Evolutionary conservation across 92 coral and sea anemone species (phyloP), one percentile per base, ranked within the genome.

Genomic region (Zoanthus sociatus): DNA sequence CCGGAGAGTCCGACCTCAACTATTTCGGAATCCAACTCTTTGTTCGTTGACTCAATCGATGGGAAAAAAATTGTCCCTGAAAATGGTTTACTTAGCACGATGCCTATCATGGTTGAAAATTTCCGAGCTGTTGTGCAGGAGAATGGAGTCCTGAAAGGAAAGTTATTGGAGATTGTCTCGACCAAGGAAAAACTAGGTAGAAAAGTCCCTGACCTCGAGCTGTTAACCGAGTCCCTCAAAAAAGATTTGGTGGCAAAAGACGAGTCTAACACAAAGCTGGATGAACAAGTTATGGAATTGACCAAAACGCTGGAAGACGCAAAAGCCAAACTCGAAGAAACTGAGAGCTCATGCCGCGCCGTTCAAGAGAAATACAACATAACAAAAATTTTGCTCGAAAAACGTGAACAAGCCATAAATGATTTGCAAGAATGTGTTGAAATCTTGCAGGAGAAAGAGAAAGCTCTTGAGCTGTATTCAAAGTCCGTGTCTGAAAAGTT

Each of bases 81-180:
- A 37, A 44, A 73, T 15, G 94, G 92, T 0, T 78, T 94, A 11
- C 90, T 94, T 1, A 89, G 93, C 89, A 94, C 94, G 70, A 94
- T 94, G 95, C 98, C 98, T 32, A 91, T 83, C n/a, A 91, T 94
- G 95, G 87, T 94, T 20, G 95, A 93, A 83, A 94, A 93, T 44
- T 93, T 94, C 89, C 88, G 95, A 42, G 92, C 96, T 21, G 93
- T 94, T 18, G 96, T 94, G 5, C 94, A 86, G 6, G 98, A 94
- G 66, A 94, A 94, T 69, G 95, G 93, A 73, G 84, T 37, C 6
- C 20, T 94, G 55, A 90, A 86, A 17, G 88, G 90, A 3, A 94
- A 93, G 71, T 70, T 94, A 3, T 69, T 78, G 44, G 96, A 89
- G 18, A 32, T 89, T 46, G 46, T 86, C 1, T 53, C 78, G 13